Base-by-base conservation (phyloP, 2,888 invertebrate species). In the Xanthia togata region DNA sequence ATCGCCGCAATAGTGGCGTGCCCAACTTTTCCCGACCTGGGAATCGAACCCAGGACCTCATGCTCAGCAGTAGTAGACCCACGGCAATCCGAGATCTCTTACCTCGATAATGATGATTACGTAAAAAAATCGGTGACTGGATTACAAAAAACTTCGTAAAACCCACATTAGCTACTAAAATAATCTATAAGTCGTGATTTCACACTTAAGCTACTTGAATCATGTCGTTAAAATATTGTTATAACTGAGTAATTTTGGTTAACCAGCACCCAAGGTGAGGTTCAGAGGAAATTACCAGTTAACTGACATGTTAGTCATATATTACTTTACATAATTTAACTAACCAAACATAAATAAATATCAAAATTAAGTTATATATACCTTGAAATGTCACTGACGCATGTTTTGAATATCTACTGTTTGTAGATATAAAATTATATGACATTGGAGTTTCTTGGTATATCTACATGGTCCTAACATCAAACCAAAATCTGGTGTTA, bases 371-470 rank as follows among this genome's bases (percentile, higher is more conserved):
- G 9, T 1, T 14, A 26, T 23, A 26, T 23, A 12, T 73, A 23
- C 76, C 80, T 77, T 77, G 76, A 53, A 17, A 53, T 47, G 73
- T 60, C 76, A 72, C 59, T 73, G 73, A 44, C 41, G 23, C 73
- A 73, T 77, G 26, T 17, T 50, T 79, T 53, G 53, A 14, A 53
- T 72, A 26, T n/a, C 17, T 53, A 6, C 11, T 4, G n/a, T 72
- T 59, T 2, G 57, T 12, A 79, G 23, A 23, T 6, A 50, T 59
- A 20, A 23, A 14, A 59, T 50, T 26, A 23, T 57, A 8, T 6
- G 71, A 9, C 57, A 79, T 79, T 76, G 76, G 38, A 57, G 76
- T 79, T 78, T 78, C 20, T 62, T 35, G 4, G 2, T 41, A 3
- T 12, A 11, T n/a, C 11, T n/a, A 50, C 55, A 31, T 26, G 8